A percentile compares a stretch with the other conserved stretches of the same genome.
phyloP scores from a whole-genome alignment of 1,140 invertebrate species.

The Campoletis sonorensis region DNA sequence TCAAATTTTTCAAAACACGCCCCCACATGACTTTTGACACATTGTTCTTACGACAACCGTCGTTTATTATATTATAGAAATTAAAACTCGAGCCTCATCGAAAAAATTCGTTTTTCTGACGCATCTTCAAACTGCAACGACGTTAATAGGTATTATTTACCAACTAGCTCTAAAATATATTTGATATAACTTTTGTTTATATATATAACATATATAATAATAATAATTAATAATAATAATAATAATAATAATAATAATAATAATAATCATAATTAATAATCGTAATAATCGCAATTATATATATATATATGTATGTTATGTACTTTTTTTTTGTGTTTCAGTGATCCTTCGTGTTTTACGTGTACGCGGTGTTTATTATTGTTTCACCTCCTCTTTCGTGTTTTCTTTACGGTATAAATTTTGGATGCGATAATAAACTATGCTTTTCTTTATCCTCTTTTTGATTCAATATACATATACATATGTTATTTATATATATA shows the following conservation, averaged over 20 bases:
- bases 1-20: slow-evolving; percentile 27
- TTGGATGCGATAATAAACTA: slow-evolving; percentile 67
- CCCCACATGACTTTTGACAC: slow-evolving; percentile 27
- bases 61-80: slow-evolving; percentile 63
- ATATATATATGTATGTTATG: slow-evolving; percentile 36
- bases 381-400: no score
- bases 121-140: slow-evolving; percentile 73
- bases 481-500: no score
- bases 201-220: slow-evolving; percentile 67
- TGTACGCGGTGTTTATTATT: slow-evolving; percentile 29
- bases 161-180: slow-evolving; percentile 77
- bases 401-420: slow-evolving; percentile 55
- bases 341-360: no score
- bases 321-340: no score
- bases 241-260: slow-evolving; percentile 56
- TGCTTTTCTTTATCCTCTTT: slow-evolving; percentile 61
- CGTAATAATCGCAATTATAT: no score
- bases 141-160: slow-evolving; percentile 73
- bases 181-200: slow-evolving; percentile 74
- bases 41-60: slow-evolving; percentile 25
- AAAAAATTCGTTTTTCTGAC: slow-evolving; percentile 65
- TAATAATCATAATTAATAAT: no score
- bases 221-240: slow-evolving; percentile 62
- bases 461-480: slow-evolving; percentile 56
- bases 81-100: slow-evolving; percentile 63